Evolutionary conservation across 2,113 vertebrate species (phyloP).

Genomic region (Rynchops niger): DNA sequence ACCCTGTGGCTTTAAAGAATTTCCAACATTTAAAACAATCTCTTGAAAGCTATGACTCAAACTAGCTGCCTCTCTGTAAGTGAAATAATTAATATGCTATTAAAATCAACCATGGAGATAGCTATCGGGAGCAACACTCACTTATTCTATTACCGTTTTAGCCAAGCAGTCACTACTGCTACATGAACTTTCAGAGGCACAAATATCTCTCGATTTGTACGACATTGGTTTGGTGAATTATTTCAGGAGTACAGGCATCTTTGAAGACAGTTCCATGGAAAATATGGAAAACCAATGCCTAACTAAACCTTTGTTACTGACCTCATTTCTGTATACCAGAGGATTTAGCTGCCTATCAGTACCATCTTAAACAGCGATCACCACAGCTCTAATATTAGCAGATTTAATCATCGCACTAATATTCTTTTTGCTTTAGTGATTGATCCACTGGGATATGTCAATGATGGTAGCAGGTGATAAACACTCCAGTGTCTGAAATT

Average conservation of each 20-base stretch:
- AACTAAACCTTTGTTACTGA: neutral
- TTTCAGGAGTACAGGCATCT: neutral
- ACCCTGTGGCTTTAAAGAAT: neutral
- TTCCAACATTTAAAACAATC: neutral
- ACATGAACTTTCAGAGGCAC: neutral
- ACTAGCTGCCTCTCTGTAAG: neutral
- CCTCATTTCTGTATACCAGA: neutral
- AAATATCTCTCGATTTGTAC: neutral
- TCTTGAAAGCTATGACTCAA: conserved; percentile 15
- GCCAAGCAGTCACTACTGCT: neutral
- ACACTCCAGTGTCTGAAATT: neutral
- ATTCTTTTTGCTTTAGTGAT: neutral
- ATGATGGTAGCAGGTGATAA: neutral
- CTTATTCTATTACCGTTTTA: neutral
- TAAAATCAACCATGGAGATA: neutral
- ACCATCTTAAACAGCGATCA: neutral
- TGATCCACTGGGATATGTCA: neutral
- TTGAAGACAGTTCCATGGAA: neutral
- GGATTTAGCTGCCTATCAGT: neutral
- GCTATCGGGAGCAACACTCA: neutral
- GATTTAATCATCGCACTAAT: neutral
- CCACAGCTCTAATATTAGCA: neutral
- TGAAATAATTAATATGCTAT: neutral
- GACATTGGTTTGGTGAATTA: neutral
- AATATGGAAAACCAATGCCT: neutral